These are phyloP conservation scores for Chiloscyllium punctatum DNA, from an alignment of 2,797 vertebrate genomes.

Conservation along the genomic window DNA sequence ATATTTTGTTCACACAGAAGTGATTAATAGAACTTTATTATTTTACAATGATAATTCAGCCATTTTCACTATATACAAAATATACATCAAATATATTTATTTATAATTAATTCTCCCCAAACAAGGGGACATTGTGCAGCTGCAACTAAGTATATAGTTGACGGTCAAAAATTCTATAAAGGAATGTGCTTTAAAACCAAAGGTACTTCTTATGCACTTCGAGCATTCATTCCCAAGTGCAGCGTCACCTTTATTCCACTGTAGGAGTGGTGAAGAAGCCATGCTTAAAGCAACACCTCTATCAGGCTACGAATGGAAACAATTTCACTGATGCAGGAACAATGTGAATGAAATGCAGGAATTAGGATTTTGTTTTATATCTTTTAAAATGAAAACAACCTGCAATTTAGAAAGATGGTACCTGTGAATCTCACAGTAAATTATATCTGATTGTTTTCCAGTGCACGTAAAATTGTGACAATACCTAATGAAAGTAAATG, in stretches of 20 bases:
- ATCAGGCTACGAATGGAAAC: not conserved
- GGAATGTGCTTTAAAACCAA: slow-evolving; percentile 35
- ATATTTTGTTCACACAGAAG: not conserved
- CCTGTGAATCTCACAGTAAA: slow-evolving; percentile 14
- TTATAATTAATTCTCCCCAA: slow-evolving; percentile 22
- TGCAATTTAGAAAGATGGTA: not conserved
- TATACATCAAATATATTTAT: slow-evolving; percentile 34
- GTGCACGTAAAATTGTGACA: not conserved
- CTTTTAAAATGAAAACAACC: not conserved
- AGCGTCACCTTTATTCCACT: not conserved
- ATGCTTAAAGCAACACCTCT: slow-evolving; percentile 28
- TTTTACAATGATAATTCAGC: slow-evolving; percentile 31
- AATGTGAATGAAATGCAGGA: not conserved
- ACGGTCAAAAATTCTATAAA: not conserved
- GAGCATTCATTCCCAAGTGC: not conserved
- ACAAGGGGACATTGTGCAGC: slow-evolving; percentile 24
- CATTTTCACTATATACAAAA: slow-evolving; percentile 33
- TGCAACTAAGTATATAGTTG: slow-evolving; percentile 26
- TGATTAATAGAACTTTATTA: slow-evolving; percentile 38
- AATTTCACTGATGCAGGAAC: not conserved
- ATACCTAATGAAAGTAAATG: slow-evolving; percentile 13
- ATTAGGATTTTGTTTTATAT: not conserved
- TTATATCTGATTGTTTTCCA: not conserved
- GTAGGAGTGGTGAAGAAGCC: slow-evolving; percentile 3
- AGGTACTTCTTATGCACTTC: slow-evolving; percentile 9